These are phyloP conservation scores for Achlya flavicornis DNA, from an alignment of 2,888 invertebrate genomes.

Conservation along the genomic window DNA sequence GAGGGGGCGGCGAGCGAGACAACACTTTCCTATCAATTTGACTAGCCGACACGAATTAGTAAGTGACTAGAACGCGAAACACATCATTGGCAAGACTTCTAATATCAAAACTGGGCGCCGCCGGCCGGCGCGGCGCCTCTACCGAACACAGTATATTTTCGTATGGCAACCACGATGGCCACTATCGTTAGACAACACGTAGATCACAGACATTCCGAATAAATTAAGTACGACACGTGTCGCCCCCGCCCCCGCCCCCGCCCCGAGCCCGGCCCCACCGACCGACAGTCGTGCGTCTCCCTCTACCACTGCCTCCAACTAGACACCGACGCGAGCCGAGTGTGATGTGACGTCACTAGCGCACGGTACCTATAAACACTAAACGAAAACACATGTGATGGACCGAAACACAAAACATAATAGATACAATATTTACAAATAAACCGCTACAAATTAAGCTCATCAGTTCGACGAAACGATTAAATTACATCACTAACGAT, in stretches of 20 bases:
- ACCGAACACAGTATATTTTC: slow-evolving; percentile 21
- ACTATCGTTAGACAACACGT: slow-evolving; percentile 39
- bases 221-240: slow-evolving; percentile 45
- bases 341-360: slow-evolving; percentile 41
- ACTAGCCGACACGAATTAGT: slow-evolving; percentile 80
- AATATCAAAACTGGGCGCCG: slow-evolving; percentile 30
- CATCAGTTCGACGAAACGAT: slow-evolving; percentile 67
- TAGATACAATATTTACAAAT: slow-evolving; percentile 81
- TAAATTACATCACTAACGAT: slow-evolving; percentile 68
- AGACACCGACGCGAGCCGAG: slow-evolving; percentile 8
- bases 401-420: slow-evolving; percentile 56
- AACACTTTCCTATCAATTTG: slow-evolving; percentile 49
- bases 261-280: slow-evolving; percentile 25
- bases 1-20: slow-evolving; percentile 31
- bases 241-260: slow-evolving; percentile 28
- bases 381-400: slow-evolving; percentile 52
- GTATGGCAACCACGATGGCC: slow-evolving; percentile 54
- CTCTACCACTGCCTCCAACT: slow-evolving; percentile 3
- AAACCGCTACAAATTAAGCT: slow-evolving; percentile 77
- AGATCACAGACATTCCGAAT: slow-evolving; percentile 61
- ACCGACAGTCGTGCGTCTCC: slow-evolving; percentile 13
- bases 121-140: background rate
- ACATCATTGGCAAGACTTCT: slow-evolving; percentile 75
- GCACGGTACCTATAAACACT: slow-evolving; percentile 26
- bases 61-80: slow-evolving; percentile 81